Evolutionary conservation across 2,113 vertebrate species (phyloP).

Genomic region (Elephas maximus): DNA sequence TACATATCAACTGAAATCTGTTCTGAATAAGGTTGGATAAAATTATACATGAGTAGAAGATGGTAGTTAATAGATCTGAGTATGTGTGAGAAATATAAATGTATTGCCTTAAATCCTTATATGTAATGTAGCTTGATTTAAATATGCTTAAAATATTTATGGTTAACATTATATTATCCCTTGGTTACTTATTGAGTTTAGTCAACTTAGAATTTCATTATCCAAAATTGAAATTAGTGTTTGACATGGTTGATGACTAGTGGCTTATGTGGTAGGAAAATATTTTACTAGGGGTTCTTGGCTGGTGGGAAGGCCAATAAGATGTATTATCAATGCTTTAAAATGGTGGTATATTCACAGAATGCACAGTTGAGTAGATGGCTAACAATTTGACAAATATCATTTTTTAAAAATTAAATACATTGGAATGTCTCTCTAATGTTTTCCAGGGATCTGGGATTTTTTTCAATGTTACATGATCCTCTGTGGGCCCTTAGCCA

Average conservation of each 20-base stretch:
- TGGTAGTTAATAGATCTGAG: slow-evolving; percentile 79
- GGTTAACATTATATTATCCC: slow-evolving; percentile 80
- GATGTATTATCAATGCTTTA: slow-evolving; percentile 78
- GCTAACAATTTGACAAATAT: slow-evolving; percentile 80
- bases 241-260: slow-evolving; percentile 82
- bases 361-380: slow-evolving; percentile 62
- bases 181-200: slow-evolving; percentile 84
- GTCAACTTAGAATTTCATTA: slow-evolving; percentile 83
- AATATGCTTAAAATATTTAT: slow-evolving; percentile 21
- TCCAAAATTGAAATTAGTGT: slow-evolving; percentile 85
- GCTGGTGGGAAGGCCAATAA: slow-evolving; percentile 77
- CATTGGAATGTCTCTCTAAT: slow-evolving; percentile 80
- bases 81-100: slow-evolving; percentile 32
- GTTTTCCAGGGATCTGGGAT: slow-evolving; percentile 80
- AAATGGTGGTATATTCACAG: slow-evolving; percentile 81
- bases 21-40: slow-evolving; percentile 74
- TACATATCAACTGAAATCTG: slow-evolving; percentile 68
- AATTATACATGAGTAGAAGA: slow-evolving; percentile 83
- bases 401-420: slow-evolving; percentile 79
- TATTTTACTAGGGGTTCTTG: slow-evolving; percentile 87
- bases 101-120: neutral
- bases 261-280: slow-evolving; percentile 87
- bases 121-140: slow-evolving; percentile 27
- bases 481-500: slow-evolving; percentile 80
- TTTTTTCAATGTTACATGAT: slow-evolving; percentile 76